Percentiles rank a stretch among this genome's conserved stretches.
Evolutionary conservation across 2,113 vertebrate species (phyloP).

Genomic region (Microcebus murinus): DNA sequence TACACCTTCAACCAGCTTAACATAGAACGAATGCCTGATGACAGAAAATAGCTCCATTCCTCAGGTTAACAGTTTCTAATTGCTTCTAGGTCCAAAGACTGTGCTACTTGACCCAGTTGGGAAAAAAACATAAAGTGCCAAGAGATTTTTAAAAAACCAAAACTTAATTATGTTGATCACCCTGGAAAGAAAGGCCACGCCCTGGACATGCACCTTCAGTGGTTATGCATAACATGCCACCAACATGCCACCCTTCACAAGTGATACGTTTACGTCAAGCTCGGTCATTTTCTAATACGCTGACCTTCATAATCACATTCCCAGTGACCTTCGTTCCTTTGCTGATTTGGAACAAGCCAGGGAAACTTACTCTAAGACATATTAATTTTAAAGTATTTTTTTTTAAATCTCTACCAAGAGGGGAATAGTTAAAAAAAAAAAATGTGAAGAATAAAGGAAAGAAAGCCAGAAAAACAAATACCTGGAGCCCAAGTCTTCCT

Average conservation of each 20-base stretch:
- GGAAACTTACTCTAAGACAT: not conserved
- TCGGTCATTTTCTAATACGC: not conserved
- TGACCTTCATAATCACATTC: constrained; percentile 11
- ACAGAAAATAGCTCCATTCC: not conserved
- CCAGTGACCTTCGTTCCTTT: not conserved
- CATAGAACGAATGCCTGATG: not conserved
- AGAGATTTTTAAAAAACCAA: not conserved
- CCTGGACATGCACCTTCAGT: not conserved
- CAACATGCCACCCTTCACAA: not conserved
- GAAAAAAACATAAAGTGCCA: not conserved
- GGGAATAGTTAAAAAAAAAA: not conserved
- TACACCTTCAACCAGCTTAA: not conserved
- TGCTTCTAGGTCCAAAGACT: not conserved
- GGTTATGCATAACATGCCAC: not conserved
- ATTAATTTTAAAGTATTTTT: constrained; percentile 7
- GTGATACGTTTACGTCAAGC: not conserved
- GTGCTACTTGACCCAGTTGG: not conserved
- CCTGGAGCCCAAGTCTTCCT: not conserved
- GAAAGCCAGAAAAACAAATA: not conserved
- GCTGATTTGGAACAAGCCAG: not conserved
- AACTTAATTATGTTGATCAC: not conserved
- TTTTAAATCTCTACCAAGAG: not conserved
- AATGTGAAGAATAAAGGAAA: constrained; percentile 7
- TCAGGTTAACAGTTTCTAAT: not conserved
- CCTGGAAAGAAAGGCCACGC: not conserved